Percentiles rank a stretch among this genome's conserved stretches.
These are phyloP conservation scores for Nomada fucata DNA, from an alignment of 2,888 invertebrate species.

Conservation along the genomic window DNA sequence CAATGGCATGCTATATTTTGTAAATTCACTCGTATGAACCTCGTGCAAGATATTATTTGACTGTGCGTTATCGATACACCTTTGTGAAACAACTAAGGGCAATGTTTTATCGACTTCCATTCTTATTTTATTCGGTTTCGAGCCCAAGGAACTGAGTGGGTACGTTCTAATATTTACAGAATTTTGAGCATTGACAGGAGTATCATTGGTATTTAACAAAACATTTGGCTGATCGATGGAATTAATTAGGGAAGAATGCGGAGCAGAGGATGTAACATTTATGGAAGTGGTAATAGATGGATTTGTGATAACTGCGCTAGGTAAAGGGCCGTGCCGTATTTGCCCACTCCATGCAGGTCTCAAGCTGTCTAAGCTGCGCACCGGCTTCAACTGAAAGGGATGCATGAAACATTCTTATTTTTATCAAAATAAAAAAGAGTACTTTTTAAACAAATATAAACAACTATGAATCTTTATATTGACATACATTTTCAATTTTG, in stretches of 20 bases:
- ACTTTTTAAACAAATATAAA: constrained; percentile 24
- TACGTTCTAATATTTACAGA: constrained; percentile 31
- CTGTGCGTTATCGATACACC: constrained; percentile 14
- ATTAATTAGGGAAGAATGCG: constrained; percentile 40
- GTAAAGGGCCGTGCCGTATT: constrained; percentile 81
- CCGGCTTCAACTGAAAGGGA: constrained; percentile 86
- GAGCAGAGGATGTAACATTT: constrained; percentile 43
- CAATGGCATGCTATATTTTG: constrained; percentile 13
- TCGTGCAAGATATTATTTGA: constrained; percentile 43
- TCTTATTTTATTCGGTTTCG: constrained; percentile 31
- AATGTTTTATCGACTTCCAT: constrained; percentile 47
- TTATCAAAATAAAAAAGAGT: constrained; percentile 12
- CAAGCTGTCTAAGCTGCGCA: constrained; percentile 87
- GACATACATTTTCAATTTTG: constrained; percentile 3
- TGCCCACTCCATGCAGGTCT: constrained; percentile 83
- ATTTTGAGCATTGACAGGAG: background rate
- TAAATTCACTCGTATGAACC: constrained; percentile 35
- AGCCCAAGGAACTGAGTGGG: constrained; percentile 26
- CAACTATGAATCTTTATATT: background rate
- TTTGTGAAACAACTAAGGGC: constrained; percentile 13
- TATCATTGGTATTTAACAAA: constrained; percentile 35
- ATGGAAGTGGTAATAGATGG: constrained; percentile 63
- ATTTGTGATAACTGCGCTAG: constrained; percentile 74
- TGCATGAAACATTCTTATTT: constrained; percentile 72
- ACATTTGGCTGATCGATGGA: constrained; percentile 70